Evolutionary conservation across 2,797 vertebrate species (phyloP).

Genomic region (Vipera latastei): DNA sequence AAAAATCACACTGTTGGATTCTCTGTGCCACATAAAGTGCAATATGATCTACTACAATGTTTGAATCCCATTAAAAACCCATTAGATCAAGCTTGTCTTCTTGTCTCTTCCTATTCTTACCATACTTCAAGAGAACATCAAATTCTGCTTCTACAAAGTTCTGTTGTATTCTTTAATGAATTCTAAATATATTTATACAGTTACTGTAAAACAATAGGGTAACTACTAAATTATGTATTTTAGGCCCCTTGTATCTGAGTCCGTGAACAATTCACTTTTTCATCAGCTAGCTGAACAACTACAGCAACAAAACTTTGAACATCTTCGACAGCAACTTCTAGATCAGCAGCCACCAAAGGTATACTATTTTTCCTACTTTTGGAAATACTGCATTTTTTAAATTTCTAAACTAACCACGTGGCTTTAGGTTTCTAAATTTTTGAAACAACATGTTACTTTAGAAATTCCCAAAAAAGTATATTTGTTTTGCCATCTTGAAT

Average conservation of each 20-base stretch:
- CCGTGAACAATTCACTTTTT: slow-evolving; percentile 96
- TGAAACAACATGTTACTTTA: background rate
- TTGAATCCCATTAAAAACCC: background rate
- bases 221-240: slow-evolving; percentile 46
- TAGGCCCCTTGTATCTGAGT: slow-evolving; percentile 92
- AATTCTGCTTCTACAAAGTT: background rate
- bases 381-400: background rate
- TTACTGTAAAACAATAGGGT: background rate
- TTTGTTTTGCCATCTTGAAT: background rate
- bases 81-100: background rate
- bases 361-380: slow-evolving; percentile 49
- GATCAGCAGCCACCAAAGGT: slow-evolving; percentile 89
- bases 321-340: slow-evolving; percentile 93
- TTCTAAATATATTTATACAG: background rate
- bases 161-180: background rate
- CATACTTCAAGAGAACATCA: background rate
- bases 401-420: background rate
- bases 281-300: slow-evolving; percentile 97
- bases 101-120: background rate
- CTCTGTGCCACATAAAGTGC: background rate
- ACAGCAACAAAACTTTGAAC: slow-evolving; percentile 96
- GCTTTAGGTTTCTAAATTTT: background rate
- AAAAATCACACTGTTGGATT: background rate
- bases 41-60: background rate
- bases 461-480: background rate